Base-by-base conservation (phyloP, 1,140 invertebrate genomes). In the Drosophila virilis region DNA sequence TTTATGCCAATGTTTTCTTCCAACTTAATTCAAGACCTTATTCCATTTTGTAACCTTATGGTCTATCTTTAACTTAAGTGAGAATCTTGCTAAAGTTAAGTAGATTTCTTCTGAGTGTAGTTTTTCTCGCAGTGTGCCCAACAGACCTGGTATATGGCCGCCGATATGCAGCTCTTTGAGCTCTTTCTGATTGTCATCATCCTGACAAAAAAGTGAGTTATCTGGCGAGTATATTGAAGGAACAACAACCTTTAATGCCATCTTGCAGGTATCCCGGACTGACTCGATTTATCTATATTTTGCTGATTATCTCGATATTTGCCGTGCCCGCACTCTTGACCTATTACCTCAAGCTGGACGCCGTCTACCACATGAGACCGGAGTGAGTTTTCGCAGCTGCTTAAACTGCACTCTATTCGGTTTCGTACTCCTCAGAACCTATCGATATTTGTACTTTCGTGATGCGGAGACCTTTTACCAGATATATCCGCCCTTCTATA, bases 141-240 rank as follows among this genome's bases (percentile, higher is more conserved):
- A 1, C 96, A 95, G 92, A 94, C 95, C 0, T 97, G 96, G 96
- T 96, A 96, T 77, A 77, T 96, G 66, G 94, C 95, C 0, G 94
- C 95, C 32, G 96, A 97, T 78, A 96, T 95, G 93, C 96, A 96
- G 82, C 93, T 96, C 15, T 94, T 95, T 61, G 93, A 94, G 74
- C 77, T 96, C 3, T 94, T 94, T 1, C 93, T 95, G 10, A 86
- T 95, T 0, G 91, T 93, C 64, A 83, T 93, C 10, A 91, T 94
- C 68, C 51, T 93, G 12, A 91, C 83, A 12, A 88, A 81, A 28
- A 80, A 84, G 81, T 90, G 52, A 52, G 73, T 13, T 17, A 2
- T 6, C 0, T 32, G 2, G 1, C 2, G 3, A 13, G 7, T 8
- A 9, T 5, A 0, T 9, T 38, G 8, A 28, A n/a, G 12, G 2